Evolutionary conservation across 2,113 vertebrate species (phyloP).

Genomic region (Coreoperca whiteheadi): DNA sequence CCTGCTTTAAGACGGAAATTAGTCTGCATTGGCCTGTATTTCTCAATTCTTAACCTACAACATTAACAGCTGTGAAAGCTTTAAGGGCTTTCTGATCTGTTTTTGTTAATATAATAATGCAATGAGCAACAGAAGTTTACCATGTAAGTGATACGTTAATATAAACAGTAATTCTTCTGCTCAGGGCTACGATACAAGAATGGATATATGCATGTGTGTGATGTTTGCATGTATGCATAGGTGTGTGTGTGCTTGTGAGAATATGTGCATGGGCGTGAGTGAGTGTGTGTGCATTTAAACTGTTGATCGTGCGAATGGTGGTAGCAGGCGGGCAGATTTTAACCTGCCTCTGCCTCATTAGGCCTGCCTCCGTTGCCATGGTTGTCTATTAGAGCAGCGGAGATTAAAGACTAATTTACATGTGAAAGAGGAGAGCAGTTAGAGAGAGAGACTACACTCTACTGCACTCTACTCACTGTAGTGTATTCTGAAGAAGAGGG

Average conservation of each 20-base stretch:
- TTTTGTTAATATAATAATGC: constrained; percentile 1
- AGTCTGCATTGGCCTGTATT: neutral
- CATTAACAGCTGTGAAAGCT: neutral
- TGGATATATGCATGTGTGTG: neutral
- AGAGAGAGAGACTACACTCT: constrained; percentile 45
- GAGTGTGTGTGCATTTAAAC: constrained; percentile 63
- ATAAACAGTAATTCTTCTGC: neutral
- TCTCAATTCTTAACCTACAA: neutral
- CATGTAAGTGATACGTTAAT: neutral
- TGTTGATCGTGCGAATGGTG: constrained; percentile 68
- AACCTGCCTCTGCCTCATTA: constrained; percentile 83
- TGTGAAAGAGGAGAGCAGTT: constrained; percentile 76
- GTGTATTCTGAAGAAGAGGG: constrained; percentile 63
- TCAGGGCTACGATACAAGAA: neutral
- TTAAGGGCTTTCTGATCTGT: neutral
- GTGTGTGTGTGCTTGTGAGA: neutral
- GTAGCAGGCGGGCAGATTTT: constrained; percentile 70
- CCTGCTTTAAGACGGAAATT: constrained; percentile 14
- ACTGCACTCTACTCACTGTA: constrained; percentile 50
- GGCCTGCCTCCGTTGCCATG: constrained; percentile 82
- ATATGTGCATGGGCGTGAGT: neutral
- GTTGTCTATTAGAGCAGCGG: constrained; percentile 80
- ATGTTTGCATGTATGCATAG: neutral
- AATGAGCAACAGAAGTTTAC: neutral
- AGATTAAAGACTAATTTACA: constrained; percentile 85